These are phyloP conservation scores for Gymnodraco acuticeps DNA, from an alignment of 2,797 vertebrate genomes.

Conservation along the genomic window DNA sequence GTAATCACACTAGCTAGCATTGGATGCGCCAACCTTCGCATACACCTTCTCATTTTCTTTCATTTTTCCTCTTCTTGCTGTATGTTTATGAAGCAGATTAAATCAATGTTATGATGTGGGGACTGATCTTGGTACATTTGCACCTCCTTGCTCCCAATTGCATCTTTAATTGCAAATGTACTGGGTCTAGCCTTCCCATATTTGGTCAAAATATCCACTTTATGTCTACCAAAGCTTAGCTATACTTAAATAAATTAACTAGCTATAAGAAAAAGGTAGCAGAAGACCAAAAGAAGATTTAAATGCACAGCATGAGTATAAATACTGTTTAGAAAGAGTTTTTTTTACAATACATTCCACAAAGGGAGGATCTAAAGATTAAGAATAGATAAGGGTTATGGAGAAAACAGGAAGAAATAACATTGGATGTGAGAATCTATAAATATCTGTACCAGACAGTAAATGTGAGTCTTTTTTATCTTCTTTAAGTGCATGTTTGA, in stretches of 20 bases:
- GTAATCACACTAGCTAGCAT: background rate
- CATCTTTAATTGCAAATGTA: background rate
- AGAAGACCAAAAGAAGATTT: too few relatives aligned
- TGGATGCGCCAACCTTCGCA: background rate
- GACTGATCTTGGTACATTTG: background rate
- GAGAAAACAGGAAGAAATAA: background rate
- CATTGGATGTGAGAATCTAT: background rate
- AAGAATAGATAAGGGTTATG: background rate
- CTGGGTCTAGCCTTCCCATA: background rate
- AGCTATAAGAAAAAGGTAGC: too few relatives aligned
- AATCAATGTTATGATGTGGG: too few relatives aligned
- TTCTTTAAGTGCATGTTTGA: conserved; percentile 8
- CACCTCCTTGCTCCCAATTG: background rate
- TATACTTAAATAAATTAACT: too few relatives aligned
- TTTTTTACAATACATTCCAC: background rate
- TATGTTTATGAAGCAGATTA: background rate
- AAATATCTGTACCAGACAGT: background rate
- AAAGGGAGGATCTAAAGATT: background rate
- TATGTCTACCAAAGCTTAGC: too few relatives aligned
- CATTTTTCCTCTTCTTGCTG: background rate
- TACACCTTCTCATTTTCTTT: too few relatives aligned
- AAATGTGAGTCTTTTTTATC: background rate
- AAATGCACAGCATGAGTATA: too few relatives aligned
- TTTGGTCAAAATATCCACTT: background rate
- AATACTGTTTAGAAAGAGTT: background rate